A percentile compares a stretch with the other conserved stretches of the same genome.
Conservation (phyloP, 2,113 vertebrate genomes). For the Anser brachyrhynchus region DNA sequence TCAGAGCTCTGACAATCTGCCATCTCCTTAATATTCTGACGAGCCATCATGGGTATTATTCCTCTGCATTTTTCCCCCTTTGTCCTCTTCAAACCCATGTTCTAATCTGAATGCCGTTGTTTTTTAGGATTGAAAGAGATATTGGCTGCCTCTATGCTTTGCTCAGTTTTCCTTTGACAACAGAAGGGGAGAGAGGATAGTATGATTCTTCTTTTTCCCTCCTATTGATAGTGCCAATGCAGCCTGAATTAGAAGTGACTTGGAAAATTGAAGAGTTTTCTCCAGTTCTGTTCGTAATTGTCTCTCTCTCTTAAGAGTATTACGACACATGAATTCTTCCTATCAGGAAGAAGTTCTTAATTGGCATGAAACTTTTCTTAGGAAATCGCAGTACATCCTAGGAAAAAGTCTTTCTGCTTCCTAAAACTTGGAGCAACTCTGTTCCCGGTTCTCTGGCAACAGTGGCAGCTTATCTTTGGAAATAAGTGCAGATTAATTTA, state of each 20-base stretch:
- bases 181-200: neutral
- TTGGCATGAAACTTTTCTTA: neutral
- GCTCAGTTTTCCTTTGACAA: constrained; percentile 9
- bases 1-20: constrained; percentile 20
- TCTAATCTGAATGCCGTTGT: constrained; percentile 18
- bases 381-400: neutral
- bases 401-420: neutral
- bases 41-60: neutral
- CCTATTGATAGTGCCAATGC: neutral
- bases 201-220: neutral
- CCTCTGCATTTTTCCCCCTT: neutral
- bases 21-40: constrained; percentile 45
- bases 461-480: neutral
- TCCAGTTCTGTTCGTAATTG: neutral
- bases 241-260: neutral
- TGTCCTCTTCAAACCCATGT: neutral
- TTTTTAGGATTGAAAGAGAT: constrained; percentile 9
- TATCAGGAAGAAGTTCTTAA: neutral
- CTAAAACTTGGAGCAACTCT: neutral
- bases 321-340: neutral
- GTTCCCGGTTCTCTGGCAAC: neutral
- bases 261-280: neutral
- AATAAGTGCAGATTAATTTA: constrained; percentile 9
- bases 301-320: neutral
- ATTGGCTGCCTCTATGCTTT: neutral